Evolutionary conservation across 2,113 vertebrate species (phyloP).

Genomic region (Ctenomys sociabilis): DNA sequence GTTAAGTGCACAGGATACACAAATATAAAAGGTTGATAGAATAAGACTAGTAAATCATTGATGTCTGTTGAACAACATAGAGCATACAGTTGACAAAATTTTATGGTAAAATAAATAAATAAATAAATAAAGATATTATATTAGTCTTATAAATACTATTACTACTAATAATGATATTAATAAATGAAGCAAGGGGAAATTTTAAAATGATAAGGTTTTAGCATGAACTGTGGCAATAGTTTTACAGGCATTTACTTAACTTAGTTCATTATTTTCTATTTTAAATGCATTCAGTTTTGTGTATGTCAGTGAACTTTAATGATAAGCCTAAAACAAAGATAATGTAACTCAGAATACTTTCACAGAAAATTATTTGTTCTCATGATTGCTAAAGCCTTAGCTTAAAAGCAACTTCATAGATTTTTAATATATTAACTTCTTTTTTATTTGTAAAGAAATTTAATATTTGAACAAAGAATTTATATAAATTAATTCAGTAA

Average conservation of each 20-base stretch:
- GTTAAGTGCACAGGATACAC: neutral
- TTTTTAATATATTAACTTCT: neutral
- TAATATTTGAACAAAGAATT: neutral
- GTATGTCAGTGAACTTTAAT: neutral
- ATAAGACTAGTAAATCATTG: neutral
- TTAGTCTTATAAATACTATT: neutral
- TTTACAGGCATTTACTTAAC: neutral
- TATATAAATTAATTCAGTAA: neutral
- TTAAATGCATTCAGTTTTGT: neutral
- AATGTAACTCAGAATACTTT: neutral
- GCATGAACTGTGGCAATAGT: neutral
- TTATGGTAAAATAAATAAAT: neutral
- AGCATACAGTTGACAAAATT: neutral
- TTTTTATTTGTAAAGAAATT: neutral
- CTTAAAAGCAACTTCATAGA: neutral
- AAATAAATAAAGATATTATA: neutral
- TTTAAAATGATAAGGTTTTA: neutral
- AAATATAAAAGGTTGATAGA: neutral
- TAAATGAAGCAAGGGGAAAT: neutral
- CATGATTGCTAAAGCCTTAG: neutral
- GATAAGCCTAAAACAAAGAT: neutral
- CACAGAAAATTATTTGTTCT: neutral
- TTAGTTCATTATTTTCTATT: neutral
- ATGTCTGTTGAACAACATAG: neutral
- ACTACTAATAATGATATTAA: neutral